These are phyloP conservation scores for Zoanthus solanderi DNA, from an alignment of 92 coral and sea anemone species.

Conservation along the genomic window DNA sequence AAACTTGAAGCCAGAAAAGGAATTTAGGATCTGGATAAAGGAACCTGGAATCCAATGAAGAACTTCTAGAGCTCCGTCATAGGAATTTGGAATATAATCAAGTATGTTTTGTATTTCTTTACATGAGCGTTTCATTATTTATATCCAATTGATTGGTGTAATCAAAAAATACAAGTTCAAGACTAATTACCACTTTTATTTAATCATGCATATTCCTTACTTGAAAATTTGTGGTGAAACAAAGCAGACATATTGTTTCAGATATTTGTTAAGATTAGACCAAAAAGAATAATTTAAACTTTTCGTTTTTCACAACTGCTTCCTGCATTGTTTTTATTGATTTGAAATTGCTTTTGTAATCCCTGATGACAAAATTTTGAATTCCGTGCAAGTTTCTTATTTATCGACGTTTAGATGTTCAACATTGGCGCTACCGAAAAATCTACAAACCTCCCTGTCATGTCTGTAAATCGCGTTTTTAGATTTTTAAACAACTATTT, in stretches of 20 bases:
- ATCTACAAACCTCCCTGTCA: background rate
- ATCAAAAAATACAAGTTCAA: no score
- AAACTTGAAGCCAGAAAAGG: no score
- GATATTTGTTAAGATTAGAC: background rate
- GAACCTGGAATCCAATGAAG: no score
- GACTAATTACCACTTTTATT: no score
- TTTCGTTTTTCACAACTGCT: background rate
- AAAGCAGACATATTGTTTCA: background rate
- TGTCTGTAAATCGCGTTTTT: background rate
- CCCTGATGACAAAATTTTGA: slow-evolving; percentile 1
- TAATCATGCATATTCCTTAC: no score
- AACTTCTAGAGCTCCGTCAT: no score
- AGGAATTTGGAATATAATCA: no score
- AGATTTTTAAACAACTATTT: background rate
- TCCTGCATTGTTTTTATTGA: background rate
- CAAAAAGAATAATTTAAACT: background rate
- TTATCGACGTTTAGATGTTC: background rate
- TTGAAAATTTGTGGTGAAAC: background rate
- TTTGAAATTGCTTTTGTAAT: background rate
- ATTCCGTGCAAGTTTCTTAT: background rate
- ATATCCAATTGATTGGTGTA: no score
- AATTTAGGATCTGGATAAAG: no score
- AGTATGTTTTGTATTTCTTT: no score
- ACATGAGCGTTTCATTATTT: no score
- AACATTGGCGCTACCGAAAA: background rate